Evolutionary conservation across 1,140 invertebrate genomes (phyloP).

Genomic region (Drosophila suzukii): DNA sequence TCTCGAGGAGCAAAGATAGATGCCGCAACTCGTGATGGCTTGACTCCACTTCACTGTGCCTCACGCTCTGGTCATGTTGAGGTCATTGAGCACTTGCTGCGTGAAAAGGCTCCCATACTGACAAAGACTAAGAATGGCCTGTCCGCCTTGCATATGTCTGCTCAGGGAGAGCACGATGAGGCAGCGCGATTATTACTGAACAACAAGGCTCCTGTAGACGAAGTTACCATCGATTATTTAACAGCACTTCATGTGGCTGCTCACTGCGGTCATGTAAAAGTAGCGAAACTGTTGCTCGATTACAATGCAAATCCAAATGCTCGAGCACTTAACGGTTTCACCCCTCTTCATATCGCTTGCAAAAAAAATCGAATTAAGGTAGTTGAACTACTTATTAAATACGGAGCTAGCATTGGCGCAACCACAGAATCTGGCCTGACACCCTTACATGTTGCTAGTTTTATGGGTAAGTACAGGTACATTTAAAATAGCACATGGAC

Average conservation of each 20-base stretch:
- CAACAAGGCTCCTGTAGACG: slow-evolving; percentile 97
- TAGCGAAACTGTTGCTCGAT: slow-evolving; percentile 96
- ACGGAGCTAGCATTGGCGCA: slow-evolving; percentile 93
- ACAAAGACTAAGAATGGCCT: slow-evolving; percentile 99
- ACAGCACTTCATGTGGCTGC: slow-evolving; percentile 99
- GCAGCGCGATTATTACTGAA: slow-evolving; percentile 95
- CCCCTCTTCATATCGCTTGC: slow-evolving; percentile 98
- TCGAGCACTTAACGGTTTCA: slow-evolving; percentile 98
- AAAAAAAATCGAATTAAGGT: slow-evolving; percentile 99
- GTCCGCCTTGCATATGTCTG: slow-evolving; percentile 96
- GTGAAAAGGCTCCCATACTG: slow-evolving; percentile 96
- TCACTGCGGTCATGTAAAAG: slow-evolving; percentile 95
- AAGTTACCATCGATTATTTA: slow-evolving; percentile 98
- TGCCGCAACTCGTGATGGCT: slow-evolving; percentile 96
- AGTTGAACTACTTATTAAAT: slow-evolving; percentile 96
- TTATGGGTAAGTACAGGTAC: slow-evolving; percentile 90
- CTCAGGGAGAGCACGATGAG: slow-evolving; percentile 98
- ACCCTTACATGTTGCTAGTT: slow-evolving; percentile 98
- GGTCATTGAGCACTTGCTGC: slow-evolving; percentile 96
- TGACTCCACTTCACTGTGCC: slow-evolving; percentile 96
- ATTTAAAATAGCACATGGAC: not conserved
- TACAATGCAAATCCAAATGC: slow-evolving; percentile 98
- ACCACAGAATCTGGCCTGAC: slow-evolving; percentile 94
- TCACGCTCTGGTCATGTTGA: slow-evolving; percentile 98
- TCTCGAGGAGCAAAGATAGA: slow-evolving; percentile 96